Evolutionary conservation across 2,888 invertebrate genomes (phyloP).

Genomic region (Zygothrica quintamaculata): DNA sequence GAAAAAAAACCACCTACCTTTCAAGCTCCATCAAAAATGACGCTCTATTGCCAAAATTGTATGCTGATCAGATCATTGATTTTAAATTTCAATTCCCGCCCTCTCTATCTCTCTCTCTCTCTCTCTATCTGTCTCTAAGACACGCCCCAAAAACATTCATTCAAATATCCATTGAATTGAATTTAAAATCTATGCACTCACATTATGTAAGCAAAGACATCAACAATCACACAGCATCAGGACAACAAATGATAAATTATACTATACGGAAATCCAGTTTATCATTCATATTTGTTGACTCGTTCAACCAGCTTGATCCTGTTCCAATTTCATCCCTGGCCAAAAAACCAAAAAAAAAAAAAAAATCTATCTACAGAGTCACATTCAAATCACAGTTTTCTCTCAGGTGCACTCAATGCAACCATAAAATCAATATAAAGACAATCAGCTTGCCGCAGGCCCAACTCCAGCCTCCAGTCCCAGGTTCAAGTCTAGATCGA

Average conservation of each 20-base stretch:
- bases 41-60: slow-evolving; percentile 76
- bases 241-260: too few relatives aligned
- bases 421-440: slow-evolving; percentile 71
- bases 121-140: slow-evolving; percentile 34
- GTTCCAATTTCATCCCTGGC: slow-evolving; percentile 32
- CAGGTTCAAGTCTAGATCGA: slow-evolving; percentile 16
- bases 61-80: slow-evolving; percentile 68
- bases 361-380: slow-evolving; percentile 33
- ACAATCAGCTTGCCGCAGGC: slow-evolving; percentile 47
- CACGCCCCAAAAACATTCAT: slow-evolving; percentile 54
- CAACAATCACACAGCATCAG: slow-evolving; percentile 44
- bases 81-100: not conserved
- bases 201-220: slow-evolving; percentile 57
- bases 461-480: slow-evolving; percentile 4
- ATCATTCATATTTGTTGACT: too few relatives aligned
- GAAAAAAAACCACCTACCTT: too few relatives aligned
- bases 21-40: slow-evolving; percentile 75
- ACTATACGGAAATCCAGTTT: too few relatives aligned
- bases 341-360: not conserved
- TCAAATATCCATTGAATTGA: slow-evolving; percentile 64
- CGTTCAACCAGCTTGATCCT: not conserved
- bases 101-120: slow-evolving; percentile 30
- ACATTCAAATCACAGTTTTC: slow-evolving; percentile 49
- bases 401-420: slow-evolving; percentile 64
- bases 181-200: slow-evolving; percentile 52